Evolutionary conservation across 2,797 vertebrate species (phyloP).

Genomic region (Gadopsis marmoratus): DNA sequence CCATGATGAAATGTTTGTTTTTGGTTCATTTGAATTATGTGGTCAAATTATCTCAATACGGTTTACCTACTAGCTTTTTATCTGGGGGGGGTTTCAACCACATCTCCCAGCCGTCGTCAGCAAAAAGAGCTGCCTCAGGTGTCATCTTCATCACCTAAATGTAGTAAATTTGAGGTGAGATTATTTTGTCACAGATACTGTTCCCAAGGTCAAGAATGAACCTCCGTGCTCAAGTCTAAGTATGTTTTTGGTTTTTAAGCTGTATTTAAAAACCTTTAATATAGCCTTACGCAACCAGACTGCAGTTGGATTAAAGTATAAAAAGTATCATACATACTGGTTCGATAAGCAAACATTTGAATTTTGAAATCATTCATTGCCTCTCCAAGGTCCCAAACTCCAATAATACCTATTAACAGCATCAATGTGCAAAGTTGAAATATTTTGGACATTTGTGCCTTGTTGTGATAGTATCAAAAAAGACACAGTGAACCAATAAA

Average conservation of each 20-base stretch:
- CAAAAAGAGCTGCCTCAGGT: neutral
- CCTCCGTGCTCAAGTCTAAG: neutral
- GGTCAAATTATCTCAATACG: neutral
- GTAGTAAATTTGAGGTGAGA: neutral
- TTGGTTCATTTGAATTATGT: neutral
- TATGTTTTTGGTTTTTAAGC: neutral
- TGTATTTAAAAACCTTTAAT: neutral
- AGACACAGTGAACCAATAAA: neutral
- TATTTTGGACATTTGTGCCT: too few relatives aligned
- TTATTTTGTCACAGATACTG: too few relatives aligned
- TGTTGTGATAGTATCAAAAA: neutral
- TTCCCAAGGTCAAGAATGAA: neutral
- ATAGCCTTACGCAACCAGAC: neutral
- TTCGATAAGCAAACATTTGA: neutral
- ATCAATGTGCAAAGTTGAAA: neutral
- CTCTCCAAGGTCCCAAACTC: neutral
- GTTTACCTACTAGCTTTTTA: neutral
- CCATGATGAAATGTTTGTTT: neutral
- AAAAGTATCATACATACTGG: neutral
- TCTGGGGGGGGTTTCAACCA: too few relatives aligned
- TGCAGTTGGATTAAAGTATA: neutral
- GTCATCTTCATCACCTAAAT: neutral
- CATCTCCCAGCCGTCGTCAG: too few relatives aligned
- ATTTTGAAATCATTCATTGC: neutral
- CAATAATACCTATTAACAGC: neutral